phyloP scores from a whole-genome alignment of 1,140 invertebrate genomes.

The Neodiprion virginianus region DNA sequence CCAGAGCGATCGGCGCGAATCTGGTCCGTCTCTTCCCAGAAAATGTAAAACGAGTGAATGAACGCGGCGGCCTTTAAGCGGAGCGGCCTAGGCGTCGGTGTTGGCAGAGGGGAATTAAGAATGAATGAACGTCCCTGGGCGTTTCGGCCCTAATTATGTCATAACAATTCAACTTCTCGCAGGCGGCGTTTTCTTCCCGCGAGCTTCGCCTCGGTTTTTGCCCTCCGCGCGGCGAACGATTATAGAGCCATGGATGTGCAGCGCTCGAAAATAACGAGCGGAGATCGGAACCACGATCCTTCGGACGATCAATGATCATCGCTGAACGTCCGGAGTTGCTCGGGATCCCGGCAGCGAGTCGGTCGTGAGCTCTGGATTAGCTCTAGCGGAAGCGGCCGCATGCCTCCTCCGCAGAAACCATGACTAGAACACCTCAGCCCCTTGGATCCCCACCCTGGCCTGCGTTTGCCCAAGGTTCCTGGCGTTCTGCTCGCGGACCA shows the following conservation, averaged over 20 bases:
- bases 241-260: not conserved
- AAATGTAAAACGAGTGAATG: slow-evolving; percentile 45
- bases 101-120: slow-evolving; percentile 30
- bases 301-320: no score
- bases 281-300: no score
- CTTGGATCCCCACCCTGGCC: not conserved
- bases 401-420: slow-evolving; percentile 44
- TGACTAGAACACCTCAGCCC: slow-evolving; percentile 42
- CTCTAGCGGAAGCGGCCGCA: slow-evolving; percentile 33
- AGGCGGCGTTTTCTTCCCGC: slow-evolving; percentile 20
- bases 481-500: slow-evolving; percentile 35
- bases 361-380: slow-evolving; percentile 21
- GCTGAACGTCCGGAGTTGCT: not conserved
- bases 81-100: slow-evolving; percentile 15
- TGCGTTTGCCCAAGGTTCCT: slow-evolving; percentile 23
- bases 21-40: slow-evolving; percentile 32
- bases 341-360: not conserved
- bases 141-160: slow-evolving; percentile 53
- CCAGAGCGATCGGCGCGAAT: no score
- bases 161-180: slow-evolving; percentile 50
- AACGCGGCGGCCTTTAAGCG: slow-evolving; percentile 26
- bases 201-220: not conserved
- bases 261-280: not conserved
- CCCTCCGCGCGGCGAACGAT: not conserved
- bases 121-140: slow-evolving; percentile 29